Evolutionary conservation across 2,113 vertebrate species (phyloP).

Genomic region (Nannospalax galili): DNA sequence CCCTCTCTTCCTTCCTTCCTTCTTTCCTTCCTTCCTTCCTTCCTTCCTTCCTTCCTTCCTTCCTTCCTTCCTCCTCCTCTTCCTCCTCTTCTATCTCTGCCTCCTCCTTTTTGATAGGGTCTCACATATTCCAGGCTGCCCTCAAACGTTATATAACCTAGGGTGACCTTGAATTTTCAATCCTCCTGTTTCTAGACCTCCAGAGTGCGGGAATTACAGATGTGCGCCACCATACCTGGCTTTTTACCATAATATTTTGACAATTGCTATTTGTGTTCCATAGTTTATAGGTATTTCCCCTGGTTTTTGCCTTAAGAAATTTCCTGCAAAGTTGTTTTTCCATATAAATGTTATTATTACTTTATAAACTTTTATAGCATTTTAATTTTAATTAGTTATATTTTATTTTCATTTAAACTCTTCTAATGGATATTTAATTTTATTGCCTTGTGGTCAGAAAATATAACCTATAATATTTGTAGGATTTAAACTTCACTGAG

Average conservation of each 20-base stretch:
- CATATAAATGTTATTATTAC: slow-evolving; percentile 25
- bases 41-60: too few relatives aligned
- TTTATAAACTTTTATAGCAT: slow-evolving; percentile 41
- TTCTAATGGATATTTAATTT: slow-evolving; percentile 47
- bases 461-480: slow-evolving; percentile 13
- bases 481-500: not conserved
- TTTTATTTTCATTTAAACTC: slow-evolving; percentile 16
- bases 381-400: slow-evolving; percentile 49
- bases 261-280: not conserved
- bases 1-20: too few relatives aligned
- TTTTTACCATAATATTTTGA: not conserved
- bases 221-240: not conserved
- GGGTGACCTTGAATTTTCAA: not conserved
- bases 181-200: not conserved
- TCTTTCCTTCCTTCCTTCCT: too few relatives aligned
- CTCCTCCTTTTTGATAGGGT: not conserved
- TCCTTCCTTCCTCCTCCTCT: too few relatives aligned
- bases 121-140: not conserved
- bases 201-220: not conserved
- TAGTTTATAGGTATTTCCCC: not conserved
- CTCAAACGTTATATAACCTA: not conserved
- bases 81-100: too few relatives aligned
- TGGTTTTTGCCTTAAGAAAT: not conserved
- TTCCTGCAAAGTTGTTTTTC: not conserved
- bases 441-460: not conserved